phyloP scores from a whole-genome alignment of 2,888 invertebrate species.

The Kryphioiulus occultus region DNA sequence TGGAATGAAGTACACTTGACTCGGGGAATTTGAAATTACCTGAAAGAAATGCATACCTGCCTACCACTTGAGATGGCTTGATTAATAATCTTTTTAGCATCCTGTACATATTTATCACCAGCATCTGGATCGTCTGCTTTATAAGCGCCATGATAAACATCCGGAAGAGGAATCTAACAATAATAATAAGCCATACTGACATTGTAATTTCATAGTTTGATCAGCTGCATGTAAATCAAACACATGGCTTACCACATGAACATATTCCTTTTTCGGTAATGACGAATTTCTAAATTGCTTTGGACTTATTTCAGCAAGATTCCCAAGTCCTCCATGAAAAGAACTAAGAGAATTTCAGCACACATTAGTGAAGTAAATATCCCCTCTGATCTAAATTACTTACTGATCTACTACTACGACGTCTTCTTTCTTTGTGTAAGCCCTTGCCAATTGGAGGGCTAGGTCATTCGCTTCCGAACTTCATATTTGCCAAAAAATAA shows the following conservation, averaged over 20 bases:
- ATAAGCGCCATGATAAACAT: conserved; percentile 57
- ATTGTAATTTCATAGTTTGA: no score
- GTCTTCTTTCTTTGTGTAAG: neutral
- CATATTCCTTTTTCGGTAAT: neutral
- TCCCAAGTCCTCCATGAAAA: conserved; percentile 35
- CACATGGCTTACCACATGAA: neutral
- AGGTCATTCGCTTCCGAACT: conserved; percentile 42
- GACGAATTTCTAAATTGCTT: neutral
- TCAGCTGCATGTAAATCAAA: neutral
- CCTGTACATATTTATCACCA: conserved; percentile 57
- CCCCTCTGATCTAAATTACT: neutral
- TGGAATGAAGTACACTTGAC: neutral
- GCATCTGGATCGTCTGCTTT: conserved; percentile 56
- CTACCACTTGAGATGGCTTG: conserved; percentile 54
- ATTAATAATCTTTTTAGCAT: conserved; percentile 56
- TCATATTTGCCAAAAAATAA: neutral
- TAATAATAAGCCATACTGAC: neutral
- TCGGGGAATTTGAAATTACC: neutral
- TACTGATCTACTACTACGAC: neutral
- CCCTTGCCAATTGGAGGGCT: conserved; percentile 18
- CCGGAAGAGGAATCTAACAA: conserved; percentile 57
- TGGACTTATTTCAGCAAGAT: neutral
- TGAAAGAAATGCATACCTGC: conserved; percentile 54
- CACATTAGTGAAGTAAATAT: no score
- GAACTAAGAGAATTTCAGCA: neutral